A percentile compares a stretch with the other conserved stretches of the same genome.
Evolutionary conservation across 64 coral and sea anemone species (phyloP).

Genomic region (Platygyra sinensis): DNA sequence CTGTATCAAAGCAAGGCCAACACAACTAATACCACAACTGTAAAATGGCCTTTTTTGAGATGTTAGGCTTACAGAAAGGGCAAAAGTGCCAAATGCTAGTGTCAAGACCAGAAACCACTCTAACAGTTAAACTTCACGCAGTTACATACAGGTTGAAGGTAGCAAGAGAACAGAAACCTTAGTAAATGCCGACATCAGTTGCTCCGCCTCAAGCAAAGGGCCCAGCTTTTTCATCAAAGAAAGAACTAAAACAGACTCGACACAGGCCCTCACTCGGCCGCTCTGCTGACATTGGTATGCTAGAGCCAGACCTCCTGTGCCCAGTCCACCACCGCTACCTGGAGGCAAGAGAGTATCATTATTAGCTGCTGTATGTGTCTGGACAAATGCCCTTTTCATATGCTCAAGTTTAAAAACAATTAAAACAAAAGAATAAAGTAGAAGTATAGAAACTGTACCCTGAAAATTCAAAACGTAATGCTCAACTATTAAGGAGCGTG

Average conservation of each 20-base stretch:
- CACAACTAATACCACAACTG: too few species aligned
- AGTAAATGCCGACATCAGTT: conserved; percentile 69
- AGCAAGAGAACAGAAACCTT: conserved; percentile 48
- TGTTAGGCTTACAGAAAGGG: too few species aligned
- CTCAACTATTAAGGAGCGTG: too few species aligned
- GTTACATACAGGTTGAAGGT: not conserved
- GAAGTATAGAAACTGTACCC: too few species aligned
- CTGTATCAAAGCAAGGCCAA: too few species aligned
- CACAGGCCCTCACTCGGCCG: conserved; percentile 85
- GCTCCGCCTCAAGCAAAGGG: conserved; percentile 54
- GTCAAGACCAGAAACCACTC: not conserved
- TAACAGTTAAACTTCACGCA: not conserved
- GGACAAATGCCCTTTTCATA: too few species aligned
- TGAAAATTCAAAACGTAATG: too few species aligned
- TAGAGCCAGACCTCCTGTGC: conserved; percentile 72
- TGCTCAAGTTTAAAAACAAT: too few species aligned
- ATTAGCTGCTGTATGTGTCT: not conserved
- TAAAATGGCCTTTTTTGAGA: too few species aligned
- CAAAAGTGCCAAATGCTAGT: too few species aligned
- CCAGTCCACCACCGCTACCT: conserved; percentile 77
- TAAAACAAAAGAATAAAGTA: too few species aligned
- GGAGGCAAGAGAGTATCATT: not conserved
- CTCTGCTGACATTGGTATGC: conserved; percentile 64
- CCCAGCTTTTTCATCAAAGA: conserved; percentile 79
- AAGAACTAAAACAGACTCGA: conserved; percentile 72